phyloP scores from a whole-genome alignment of 2,888 invertebrate species.

The Trissolcus brochymenae region DNA sequence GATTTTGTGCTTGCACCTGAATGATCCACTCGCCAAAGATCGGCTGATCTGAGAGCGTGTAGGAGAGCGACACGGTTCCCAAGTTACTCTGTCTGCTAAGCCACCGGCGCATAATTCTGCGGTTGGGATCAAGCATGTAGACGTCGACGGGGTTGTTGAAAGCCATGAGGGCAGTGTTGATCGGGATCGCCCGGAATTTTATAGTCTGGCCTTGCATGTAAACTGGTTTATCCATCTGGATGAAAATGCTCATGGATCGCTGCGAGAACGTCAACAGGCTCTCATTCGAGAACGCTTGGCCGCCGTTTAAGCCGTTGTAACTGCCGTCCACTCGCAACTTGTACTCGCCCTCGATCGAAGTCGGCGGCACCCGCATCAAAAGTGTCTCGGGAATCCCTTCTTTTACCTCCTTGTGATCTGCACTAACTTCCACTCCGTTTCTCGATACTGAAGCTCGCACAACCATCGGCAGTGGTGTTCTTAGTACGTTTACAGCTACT shows the following conservation, averaged over 20 bases:
- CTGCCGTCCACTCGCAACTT: slow-evolving; percentile 89
- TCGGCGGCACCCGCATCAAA: slow-evolving; percentile 91
- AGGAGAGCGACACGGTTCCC: slow-evolving; percentile 94
- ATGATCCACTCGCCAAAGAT: slow-evolving; percentile 95
- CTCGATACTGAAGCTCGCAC: slow-evolving; percentile 92
- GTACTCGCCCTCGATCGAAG: slow-evolving; percentile 89
- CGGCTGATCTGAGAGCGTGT: slow-evolving; percentile 93
- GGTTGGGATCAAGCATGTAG: slow-evolving; percentile 92
- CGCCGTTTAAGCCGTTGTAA: slow-evolving; percentile 87
- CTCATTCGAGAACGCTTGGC: slow-evolving; percentile 93
- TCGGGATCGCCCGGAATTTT: slow-evolving; percentile 92
- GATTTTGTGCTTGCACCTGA: slow-evolving; percentile 91
- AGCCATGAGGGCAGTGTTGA: slow-evolving; percentile 93
- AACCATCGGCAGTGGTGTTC: slow-evolving; percentile 87
- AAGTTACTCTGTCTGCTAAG: slow-evolving; percentile 91
- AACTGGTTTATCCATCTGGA: slow-evolving; percentile 95
- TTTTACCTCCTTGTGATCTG: slow-evolving; percentile 88
- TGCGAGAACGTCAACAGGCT: slow-evolving; percentile 90
- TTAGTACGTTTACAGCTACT: slow-evolving; percentile 89
- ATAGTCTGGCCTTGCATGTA: slow-evolving; percentile 93
- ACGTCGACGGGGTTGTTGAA: slow-evolving; percentile 94
- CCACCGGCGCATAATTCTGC: slow-evolving; percentile 94
- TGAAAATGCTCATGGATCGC: slow-evolving; percentile 95
- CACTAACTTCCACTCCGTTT: slow-evolving; percentile 92
- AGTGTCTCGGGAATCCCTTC: slow-evolving; percentile 93